phyloP scores from a whole-genome alignment of 2,113 vertebrate genomes.

The Acinonyx jubatus region DNA sequence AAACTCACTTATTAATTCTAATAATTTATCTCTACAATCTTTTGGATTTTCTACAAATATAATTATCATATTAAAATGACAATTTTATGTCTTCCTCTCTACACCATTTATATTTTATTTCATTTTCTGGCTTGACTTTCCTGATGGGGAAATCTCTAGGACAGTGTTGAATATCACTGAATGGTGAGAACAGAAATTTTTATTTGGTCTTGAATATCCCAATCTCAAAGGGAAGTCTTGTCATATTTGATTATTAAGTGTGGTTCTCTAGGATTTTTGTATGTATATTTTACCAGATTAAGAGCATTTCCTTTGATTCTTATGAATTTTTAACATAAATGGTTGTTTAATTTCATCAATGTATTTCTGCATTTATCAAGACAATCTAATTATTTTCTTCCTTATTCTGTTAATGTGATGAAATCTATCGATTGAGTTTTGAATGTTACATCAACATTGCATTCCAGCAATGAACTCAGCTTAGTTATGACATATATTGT shows the following conservation, averaged over 20 bases:
- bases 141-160: slow-evolving; percentile 4
- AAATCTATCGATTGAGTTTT: not conserved
- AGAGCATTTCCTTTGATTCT: not conserved
- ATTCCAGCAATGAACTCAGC: not conserved
- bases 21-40: slow-evolving; percentile 54
- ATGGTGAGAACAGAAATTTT: not conserved
- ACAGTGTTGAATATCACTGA: not conserved
- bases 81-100: slow-evolving; percentile 55
- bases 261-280: not conserved
- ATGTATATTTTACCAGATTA: not conserved
- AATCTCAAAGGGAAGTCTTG: not conserved
- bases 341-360: not conserved
- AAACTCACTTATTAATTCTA: slow-evolving; percentile 57
- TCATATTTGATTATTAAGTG: not conserved
- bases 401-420: slow-evolving; percentile 2
- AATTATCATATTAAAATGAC: slow-evolving; percentile 60
- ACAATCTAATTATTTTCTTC: not conserved
- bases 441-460: not conserved
- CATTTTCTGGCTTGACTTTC: slow-evolving; percentile 21
- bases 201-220: not conserved
- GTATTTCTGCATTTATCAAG: not conserved
- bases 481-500: not conserved
- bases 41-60: slow-evolving; percentile 64
- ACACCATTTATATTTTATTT: slow-evolving; percentile 50
- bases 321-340: not conserved